phyloP scores from a whole-genome alignment of 2,888 invertebrate species.

The Galerucella nymphaeae region DNA sequence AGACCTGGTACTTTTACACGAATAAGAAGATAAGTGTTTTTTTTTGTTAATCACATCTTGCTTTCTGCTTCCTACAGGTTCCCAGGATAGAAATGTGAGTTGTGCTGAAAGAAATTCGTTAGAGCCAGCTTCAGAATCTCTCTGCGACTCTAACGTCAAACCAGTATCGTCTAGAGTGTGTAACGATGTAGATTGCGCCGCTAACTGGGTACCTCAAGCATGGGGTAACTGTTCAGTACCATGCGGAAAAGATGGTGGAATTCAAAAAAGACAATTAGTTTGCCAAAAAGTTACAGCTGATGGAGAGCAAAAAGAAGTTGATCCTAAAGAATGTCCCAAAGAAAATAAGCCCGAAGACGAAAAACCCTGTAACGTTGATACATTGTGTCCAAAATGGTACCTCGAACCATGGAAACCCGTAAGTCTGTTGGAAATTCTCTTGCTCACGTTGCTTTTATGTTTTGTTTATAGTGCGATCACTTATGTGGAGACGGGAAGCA shows the following conservation, averaged over 20 bases:
- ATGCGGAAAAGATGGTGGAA: conserved; percentile 80
- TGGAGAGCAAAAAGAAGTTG: conserved; percentile 77
- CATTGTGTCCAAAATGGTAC: conserved; percentile 88
- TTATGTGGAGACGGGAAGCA: conserved; percentile 92
- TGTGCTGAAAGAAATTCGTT: conserved; percentile 82
- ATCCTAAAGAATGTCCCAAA: conserved; percentile 77
- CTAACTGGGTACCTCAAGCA: conserved; percentile 80
- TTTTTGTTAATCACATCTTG: neutral
- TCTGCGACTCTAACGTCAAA: conserved; percentile 83
- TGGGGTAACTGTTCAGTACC: conserved; percentile 87
- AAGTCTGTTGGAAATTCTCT: conserved; percentile 57
- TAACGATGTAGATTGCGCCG: conserved; percentile 80
- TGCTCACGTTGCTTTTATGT: neutral
- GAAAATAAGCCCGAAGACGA: conserved; percentile 80
- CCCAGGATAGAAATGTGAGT: conserved; percentile 80
- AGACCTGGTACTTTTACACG: no score
- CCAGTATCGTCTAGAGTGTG: conserved; percentile 80
- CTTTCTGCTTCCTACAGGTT: conserved; percentile 67
- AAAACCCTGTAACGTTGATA: conserved; percentile 84
- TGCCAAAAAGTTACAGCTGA: conserved; percentile 84
- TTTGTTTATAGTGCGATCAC: conserved; percentile 77
- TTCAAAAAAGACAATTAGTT: conserved; percentile 76
- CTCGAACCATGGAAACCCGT: conserved; percentile 92
- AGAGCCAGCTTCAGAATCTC: conserved; percentile 76
- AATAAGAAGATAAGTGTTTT: no score